Conservation (phyloP, 2,797 vertebrate genomes). For the Aphelocoma californica region DNA sequence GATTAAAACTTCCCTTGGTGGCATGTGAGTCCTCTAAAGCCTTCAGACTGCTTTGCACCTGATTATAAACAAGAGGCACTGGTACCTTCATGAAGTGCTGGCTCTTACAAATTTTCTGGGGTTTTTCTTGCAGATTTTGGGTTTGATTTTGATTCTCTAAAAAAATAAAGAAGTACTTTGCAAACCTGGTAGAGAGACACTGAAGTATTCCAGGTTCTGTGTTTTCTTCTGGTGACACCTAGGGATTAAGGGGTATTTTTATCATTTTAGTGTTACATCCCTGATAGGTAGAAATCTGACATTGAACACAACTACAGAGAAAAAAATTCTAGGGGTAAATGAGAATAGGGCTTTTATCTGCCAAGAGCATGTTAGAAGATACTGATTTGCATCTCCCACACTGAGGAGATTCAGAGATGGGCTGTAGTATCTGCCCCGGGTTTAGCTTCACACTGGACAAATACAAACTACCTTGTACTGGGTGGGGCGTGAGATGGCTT, state of each 20-base stretch:
- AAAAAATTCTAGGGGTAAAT: not conserved
- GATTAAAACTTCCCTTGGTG: not conserved
- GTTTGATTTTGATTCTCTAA: not conserved
- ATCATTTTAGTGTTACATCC: not conserved
- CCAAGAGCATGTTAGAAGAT: not conserved
- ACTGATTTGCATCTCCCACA: not conserved
- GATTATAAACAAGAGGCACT: not conserved
- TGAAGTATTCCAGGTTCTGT: not conserved
- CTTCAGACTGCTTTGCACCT: not conserved
- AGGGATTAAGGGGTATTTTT: not conserved
- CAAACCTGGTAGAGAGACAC: not conserved
- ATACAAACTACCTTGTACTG: not conserved
- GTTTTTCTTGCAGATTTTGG: not conserved
- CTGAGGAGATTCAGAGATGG: not conserved
- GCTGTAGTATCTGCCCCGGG: not conserved
- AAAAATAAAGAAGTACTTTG: not conserved
- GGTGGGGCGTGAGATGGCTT: not conserved
- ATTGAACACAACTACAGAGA: not conserved
- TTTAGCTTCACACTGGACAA: not conserved
- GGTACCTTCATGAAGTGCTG: not conserved
- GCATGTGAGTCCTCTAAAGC: not conserved
- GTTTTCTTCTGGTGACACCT: not conserved
- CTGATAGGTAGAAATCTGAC: not conserved
- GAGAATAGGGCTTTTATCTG: not conserved
- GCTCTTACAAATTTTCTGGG: not conserved